Evolutionary conservation across 2,888 invertebrate species (phyloP).

Genomic region (Bimastos eiseni): DNA sequence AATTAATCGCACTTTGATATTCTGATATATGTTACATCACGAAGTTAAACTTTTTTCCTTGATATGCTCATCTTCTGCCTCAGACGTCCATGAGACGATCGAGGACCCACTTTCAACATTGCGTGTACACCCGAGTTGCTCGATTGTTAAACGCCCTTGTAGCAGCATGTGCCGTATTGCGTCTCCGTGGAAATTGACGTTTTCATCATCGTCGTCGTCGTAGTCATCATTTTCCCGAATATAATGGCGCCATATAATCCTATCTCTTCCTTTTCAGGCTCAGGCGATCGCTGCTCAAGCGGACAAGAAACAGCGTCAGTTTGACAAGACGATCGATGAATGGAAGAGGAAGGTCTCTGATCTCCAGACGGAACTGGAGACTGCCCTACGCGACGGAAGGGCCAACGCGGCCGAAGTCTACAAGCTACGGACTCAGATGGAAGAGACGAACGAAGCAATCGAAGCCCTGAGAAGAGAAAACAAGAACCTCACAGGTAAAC

Average conservation of each 20-base stretch:
- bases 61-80: too few species aligned
- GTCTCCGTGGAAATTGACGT: too few species aligned
- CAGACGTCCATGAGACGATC: too few species aligned
- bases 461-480: slow-evolving; percentile 98
- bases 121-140: too few species aligned
- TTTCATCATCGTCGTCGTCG: too few species aligned
- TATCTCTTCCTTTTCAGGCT: slow-evolving; percentile 28
- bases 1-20: too few species aligned
- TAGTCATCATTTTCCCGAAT: too few species aligned
- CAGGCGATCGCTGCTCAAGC: slow-evolving; percentile 43
- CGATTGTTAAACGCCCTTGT: too few species aligned
- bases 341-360: slow-evolving; percentile 99
- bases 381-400: slow-evolving; percentile 98
- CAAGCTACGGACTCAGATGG: slow-evolving; percentile 94
- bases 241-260: background rate
- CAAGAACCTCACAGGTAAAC: slow-evolving; percentile 84
- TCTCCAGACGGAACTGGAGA: slow-evolving; percentile 82
- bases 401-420: slow-evolving; percentile 99
- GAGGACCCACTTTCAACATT: too few species aligned
- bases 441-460: slow-evolving; percentile 94
- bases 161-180: too few species aligned
- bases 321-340: slow-evolving; percentile 99
- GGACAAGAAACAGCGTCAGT: slow-evolving; percentile 83
- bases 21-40: background rate
- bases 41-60: background rate